phyloP scores from a whole-genome alignment of 2,888 invertebrate species.

The Pammene fasciana region DNA sequence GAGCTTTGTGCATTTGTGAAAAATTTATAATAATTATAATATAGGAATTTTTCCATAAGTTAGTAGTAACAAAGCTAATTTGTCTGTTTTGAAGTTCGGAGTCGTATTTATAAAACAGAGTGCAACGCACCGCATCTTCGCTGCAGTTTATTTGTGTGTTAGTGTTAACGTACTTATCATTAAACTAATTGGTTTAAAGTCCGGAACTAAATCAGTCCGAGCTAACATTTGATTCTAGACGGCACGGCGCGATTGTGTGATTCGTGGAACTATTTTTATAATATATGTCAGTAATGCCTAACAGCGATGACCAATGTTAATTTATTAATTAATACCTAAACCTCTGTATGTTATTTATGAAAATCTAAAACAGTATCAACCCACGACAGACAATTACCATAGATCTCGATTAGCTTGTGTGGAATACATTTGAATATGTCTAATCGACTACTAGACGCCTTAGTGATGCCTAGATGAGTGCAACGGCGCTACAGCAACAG shows the following conservation, averaged over 20 bases:
- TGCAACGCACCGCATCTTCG: slow-evolving; percentile 55
- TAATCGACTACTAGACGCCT: slow-evolving; percentile 30
- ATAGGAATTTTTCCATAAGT: slow-evolving; percentile 45
- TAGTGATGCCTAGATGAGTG: slow-evolving; percentile 45
- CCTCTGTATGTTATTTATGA: neutral
- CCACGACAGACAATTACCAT: neutral
- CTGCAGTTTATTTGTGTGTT: slow-evolving; percentile 36
- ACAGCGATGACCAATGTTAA: too few species aligned
- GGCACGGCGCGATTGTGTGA: slow-evolving; percentile 23
- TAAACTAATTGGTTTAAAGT: slow-evolving; percentile 37
- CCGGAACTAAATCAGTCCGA: slow-evolving; percentile 25
- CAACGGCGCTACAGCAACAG: slow-evolving; percentile 46
- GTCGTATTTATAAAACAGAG: slow-evolving; percentile 57
- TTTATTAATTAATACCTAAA: too few species aligned
- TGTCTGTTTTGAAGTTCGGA: slow-evolving; percentile 46
- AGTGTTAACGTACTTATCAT: slow-evolving; percentile 34
- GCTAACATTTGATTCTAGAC: slow-evolving; percentile 28
- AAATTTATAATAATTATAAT: neutral
- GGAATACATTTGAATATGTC: slow-evolving; percentile 28
- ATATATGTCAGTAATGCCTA: too few species aligned
- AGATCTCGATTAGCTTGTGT: neutral
- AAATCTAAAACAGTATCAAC: neutral
- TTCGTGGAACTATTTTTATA: neutral
- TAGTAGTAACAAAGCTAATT: slow-evolving; percentile 45
- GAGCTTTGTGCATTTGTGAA: neutral